Conservation (phyloP, 2,797 vertebrate species). For the Sciurus vulgaris region DNA sequence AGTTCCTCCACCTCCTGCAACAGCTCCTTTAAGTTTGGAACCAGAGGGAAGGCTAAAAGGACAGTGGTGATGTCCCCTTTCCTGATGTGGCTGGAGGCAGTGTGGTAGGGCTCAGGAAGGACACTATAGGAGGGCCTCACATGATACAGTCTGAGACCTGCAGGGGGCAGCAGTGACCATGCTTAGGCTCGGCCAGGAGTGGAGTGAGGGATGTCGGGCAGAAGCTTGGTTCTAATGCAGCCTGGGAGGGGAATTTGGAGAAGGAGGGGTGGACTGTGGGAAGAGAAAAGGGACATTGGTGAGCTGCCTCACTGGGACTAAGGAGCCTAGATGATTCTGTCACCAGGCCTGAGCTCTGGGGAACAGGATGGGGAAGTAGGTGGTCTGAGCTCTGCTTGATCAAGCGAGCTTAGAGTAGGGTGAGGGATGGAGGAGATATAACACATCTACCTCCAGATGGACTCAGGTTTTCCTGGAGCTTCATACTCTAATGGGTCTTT, state of each 20-base stretch:
- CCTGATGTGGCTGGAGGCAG: background rate
- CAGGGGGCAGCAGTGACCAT: conserved; percentile 73
- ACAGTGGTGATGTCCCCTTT: too few species aligned
- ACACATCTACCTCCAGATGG: background rate
- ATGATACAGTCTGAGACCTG: conserved; percentile 40
- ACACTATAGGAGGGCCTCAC: accelerated
- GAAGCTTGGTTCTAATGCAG: too few species aligned
- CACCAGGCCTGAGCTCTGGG: background rate
- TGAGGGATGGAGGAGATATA: background rate
- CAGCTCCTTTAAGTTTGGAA: background rate
- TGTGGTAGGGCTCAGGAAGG: background rate
- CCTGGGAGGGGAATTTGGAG: background rate
- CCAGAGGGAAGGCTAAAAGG: background rate
- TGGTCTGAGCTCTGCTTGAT: background rate
- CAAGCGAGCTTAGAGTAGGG: background rate
- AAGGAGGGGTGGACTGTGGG: background rate
- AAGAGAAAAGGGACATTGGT: background rate
- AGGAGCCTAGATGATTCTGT: background rate
- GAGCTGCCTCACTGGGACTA: background rate
- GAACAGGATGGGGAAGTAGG: background rate
- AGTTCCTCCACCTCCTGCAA: background rate
- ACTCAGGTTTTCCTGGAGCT: background rate
- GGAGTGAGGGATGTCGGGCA: too few species aligned
- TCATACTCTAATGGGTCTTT: background rate
- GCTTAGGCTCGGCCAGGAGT: background rate